phyloP scores from a whole-genome alignment of 1,140 invertebrate species.

The Probaryconus sp. region DNA sequence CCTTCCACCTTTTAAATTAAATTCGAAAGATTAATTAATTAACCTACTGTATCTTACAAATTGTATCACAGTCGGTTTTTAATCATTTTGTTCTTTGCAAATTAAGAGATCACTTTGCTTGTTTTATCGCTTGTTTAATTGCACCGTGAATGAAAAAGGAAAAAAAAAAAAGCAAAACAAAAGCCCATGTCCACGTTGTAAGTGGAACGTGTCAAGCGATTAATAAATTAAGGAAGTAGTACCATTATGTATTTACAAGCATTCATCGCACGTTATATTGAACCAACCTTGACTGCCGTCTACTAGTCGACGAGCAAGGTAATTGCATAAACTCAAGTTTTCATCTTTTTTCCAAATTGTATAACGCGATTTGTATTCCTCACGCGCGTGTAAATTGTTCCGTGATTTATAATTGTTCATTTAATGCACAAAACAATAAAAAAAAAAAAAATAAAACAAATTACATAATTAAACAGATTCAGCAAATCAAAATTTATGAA shows the following conservation, averaged over 20 bases:
- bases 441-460: not conserved
- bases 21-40: constrained; percentile 36
- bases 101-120: too few species aligned
- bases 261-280: constrained; percentile 53
- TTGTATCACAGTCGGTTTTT: too few species aligned
- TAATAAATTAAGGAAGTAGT: constrained; percentile 58
- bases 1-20: constrained; percentile 83
- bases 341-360: constrained; percentile 42
- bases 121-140: constrained; percentile 26
- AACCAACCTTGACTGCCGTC: constrained; percentile 51
- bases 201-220: constrained; percentile 44
- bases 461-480: not conserved
- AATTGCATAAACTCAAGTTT: constrained; percentile 47
- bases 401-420: constrained; percentile 3
- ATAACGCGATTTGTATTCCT: constrained; percentile 36
- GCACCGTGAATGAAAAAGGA: constrained; percentile 5
- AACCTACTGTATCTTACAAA: not conserved
- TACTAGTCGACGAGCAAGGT: constrained; percentile 33
- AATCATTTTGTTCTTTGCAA: too few species aligned
- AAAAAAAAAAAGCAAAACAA: constrained; percentile 15
- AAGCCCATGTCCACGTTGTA: constrained; percentile 14
- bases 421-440: not conserved
- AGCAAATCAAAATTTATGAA: too few species aligned
- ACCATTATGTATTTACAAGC: constrained; percentile 58
- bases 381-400: not conserved